These are phyloP conservation scores for Uloborus diversus DNA, from an alignment of 1,140 invertebrate species.

Conservation along the genomic window DNA sequence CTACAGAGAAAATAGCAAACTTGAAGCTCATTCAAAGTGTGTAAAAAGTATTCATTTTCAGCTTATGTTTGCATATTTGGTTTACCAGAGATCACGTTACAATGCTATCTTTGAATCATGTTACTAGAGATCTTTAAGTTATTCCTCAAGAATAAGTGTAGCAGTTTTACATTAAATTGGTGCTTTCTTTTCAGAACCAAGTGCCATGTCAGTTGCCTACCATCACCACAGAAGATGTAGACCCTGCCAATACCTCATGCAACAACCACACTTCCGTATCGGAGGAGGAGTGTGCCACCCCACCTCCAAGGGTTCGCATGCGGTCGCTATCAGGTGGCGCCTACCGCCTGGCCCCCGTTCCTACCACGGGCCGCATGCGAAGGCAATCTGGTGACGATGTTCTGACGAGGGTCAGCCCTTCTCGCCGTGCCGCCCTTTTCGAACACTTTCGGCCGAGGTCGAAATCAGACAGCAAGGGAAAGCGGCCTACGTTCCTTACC, in stretches of 20 bases:
- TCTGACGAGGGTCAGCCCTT: slow-evolving; percentile 66
- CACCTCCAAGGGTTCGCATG: slow-evolving; percentile 59
- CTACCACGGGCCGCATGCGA: slow-evolving; percentile 65
- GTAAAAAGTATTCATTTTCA: too few species aligned
- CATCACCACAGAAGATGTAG: slow-evolving; percentile 63
- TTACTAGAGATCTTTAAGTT: too few species aligned
- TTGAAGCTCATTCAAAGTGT: too few species aligned
- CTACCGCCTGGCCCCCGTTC: slow-evolving; percentile 46
- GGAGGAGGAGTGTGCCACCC: slow-evolving; percentile 57
- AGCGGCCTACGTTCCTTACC: slow-evolving; percentile 77
- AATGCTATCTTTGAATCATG: too few species aligned
- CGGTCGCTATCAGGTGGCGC: slow-evolving; percentile 59
- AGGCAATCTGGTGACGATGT: slow-evolving; percentile 68
- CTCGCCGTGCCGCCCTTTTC: slow-evolving; percentile 76
- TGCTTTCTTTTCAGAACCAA: slow-evolving; percentile 64
- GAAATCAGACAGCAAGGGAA: slow-evolving; percentile 78
- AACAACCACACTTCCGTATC: slow-evolving; percentile 29
- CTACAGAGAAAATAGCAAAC: too few species aligned
- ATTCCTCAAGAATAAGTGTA: background rate
- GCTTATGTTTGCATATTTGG: too few species aligned
- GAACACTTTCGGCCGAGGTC: slow-evolving; percentile 84
- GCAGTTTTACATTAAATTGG: background rate
- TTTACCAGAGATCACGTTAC: too few species aligned
- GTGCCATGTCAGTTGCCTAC: slow-evolving; percentile 66
- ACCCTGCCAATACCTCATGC: slow-evolving; percentile 14